Evolutionary conservation across 2,113 vertebrate species (phyloP).

Genomic region (Oenanthe melanoleuca): DNA sequence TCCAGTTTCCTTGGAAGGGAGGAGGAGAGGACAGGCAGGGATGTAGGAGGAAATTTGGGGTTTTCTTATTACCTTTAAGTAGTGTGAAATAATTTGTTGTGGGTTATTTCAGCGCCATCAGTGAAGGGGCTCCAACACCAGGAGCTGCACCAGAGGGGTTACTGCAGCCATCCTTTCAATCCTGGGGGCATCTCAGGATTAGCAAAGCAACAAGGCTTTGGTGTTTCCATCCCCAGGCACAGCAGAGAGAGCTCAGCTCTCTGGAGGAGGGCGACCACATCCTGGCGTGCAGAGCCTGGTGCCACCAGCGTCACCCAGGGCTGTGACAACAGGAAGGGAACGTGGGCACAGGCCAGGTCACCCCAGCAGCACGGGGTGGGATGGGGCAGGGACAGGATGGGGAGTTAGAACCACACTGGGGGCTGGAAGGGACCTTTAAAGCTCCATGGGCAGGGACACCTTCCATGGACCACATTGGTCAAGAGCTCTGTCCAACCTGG

Average conservation of each 20-base stretch:
- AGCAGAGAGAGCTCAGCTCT: not conserved
- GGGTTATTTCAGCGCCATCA: not conserved
- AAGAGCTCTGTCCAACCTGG: not conserved
- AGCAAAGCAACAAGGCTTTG: not conserved
- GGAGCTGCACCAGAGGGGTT: not conserved
- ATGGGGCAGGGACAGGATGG: fast-evolving
- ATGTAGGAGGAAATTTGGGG: not conserved
- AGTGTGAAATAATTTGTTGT: not conserved
- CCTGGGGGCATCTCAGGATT: not conserved
- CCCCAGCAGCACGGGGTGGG: fast-evolving
- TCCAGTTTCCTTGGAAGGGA: not conserved
- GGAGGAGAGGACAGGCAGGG: not conserved
- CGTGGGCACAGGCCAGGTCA: fast-evolving
- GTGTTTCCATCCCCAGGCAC: not conserved
- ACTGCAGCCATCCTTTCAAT: not conserved
- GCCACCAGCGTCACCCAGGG: not conserved
- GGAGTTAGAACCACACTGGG: not conserved
- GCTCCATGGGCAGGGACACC: not conserved
- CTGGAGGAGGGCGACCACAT: not conserved
- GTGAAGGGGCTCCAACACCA: fast-evolving
- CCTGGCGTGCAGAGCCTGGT: not conserved
- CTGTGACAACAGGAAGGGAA: not conserved
- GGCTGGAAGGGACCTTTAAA: not conserved
- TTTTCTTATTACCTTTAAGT: not conserved
- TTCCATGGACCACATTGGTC: no score